phyloP scores from a whole-genome alignment of 2,113 vertebrate genomes.

The Muntiacus muntjak region DNA sequence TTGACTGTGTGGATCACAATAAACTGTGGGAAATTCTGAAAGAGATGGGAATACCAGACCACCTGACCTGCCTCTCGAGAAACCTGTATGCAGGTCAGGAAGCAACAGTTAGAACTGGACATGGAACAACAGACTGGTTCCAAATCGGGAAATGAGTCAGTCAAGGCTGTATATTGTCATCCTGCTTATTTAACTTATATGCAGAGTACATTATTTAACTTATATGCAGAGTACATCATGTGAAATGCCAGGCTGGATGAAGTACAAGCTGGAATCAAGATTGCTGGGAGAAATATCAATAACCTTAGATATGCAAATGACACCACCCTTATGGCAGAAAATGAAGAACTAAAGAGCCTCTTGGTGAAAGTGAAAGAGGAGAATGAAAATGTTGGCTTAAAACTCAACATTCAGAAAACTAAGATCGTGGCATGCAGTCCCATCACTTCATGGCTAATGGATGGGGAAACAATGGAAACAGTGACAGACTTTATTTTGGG shows the following conservation, averaged over 20 bases:
- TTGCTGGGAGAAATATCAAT: not conserved
- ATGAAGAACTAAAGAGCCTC: not conserved
- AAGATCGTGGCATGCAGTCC: not conserved
- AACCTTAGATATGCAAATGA: not conserved
- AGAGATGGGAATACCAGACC: not conserved
- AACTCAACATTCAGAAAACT: not conserved
- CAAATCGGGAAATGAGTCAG: rapidly evolving
- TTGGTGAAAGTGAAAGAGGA: not conserved
- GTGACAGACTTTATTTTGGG: rapidly evolving
- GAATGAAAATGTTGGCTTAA: not conserved
- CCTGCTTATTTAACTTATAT: not conserved
- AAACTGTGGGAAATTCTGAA: not conserved
- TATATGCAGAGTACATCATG: not conserved
- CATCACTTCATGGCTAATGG: not conserved
- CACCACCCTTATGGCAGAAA: not conserved
- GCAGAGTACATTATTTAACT: not conserved
- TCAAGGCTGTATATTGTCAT: not conserved
- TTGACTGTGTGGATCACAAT: not conserved
- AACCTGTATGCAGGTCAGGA: not conserved
- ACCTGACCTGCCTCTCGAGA: not conserved
- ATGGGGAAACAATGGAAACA: not conserved
- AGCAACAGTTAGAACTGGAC: not conserved
- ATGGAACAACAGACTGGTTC: not conserved
- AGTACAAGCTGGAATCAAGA: not conserved
- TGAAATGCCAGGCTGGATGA: not conserved